Evolutionary conservation across 2,888 invertebrate genomes (phyloP).

Genomic region (Drosophila anomalata): DNA sequence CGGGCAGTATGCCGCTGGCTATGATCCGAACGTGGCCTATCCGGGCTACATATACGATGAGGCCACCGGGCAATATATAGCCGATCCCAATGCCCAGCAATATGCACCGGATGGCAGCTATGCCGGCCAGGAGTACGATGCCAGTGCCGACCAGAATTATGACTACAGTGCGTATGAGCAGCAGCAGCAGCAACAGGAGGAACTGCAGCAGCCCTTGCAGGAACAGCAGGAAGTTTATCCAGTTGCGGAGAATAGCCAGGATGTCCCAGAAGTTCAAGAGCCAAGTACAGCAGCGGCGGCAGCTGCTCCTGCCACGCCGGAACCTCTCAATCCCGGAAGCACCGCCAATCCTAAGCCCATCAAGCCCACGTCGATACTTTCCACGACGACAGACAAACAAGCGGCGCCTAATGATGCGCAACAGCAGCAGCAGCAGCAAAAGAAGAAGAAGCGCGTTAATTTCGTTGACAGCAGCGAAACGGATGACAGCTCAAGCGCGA

Average conservation of each 20-base stretch:
- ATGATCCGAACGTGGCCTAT: slow-evolving; percentile 78
- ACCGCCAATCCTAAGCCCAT: slow-evolving; percentile 51
- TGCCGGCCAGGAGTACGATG: slow-evolving; percentile 68
- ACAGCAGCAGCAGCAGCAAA: slow-evolving; percentile 68
- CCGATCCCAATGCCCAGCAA: slow-evolving; percentile 76
- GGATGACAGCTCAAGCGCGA: slow-evolving; percentile 81
- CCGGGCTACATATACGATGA: slow-evolving; percentile 82
- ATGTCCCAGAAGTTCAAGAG: slow-evolving; percentile 46
- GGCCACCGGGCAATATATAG: slow-evolving; percentile 78
- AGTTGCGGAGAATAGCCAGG: slow-evolving; percentile 13
- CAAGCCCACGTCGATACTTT: slow-evolving; percentile 79
- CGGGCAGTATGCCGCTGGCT: slow-evolving; percentile 70
- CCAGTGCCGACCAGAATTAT: slow-evolving; percentile 46
- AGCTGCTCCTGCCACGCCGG: slow-evolving; percentile 9
- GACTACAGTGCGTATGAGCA: slow-evolving; percentile 64
- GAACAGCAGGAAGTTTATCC: slow-evolving; percentile 37
- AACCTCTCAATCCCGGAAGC: slow-evolving; percentile 20
- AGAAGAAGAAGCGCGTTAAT: slow-evolving; percentile 84
- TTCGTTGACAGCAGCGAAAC: slow-evolving; percentile 84
- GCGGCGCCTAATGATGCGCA: slow-evolving; percentile 79
- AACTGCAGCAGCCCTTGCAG: slow-evolving; percentile 30
- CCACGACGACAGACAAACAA: slow-evolving; percentile 71
- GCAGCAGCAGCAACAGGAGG: slow-evolving; percentile 43
- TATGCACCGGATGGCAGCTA: slow-evolving; percentile 65
- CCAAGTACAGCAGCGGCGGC: slow-evolving; percentile 9